Evolutionary conservation across 2,113 vertebrate species (phyloP), one percentile per base, ranked within the genome.

Genomic region (Holacanthus passer): DNA sequence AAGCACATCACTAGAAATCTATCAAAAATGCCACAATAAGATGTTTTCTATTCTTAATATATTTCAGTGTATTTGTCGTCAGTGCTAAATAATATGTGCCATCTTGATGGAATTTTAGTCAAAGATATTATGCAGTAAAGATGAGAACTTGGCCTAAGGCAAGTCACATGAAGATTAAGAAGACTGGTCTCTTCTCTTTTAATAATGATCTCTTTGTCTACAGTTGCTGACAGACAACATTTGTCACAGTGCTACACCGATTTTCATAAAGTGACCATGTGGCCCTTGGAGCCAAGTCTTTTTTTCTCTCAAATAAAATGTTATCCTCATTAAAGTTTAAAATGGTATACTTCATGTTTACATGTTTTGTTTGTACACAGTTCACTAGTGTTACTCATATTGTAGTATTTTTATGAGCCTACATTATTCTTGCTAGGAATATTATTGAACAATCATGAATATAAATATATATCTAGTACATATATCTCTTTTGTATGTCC

Each of bases 151-250:
- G 13, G 43, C 73, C 60, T 35, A 6, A 70, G 75, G 83, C 55
- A 56, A 76, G 68, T 93, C 92, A 93, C 83, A 87, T 88, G 92
- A 60, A 67, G 37, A 66, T 72, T 63, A 79, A 63, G 66, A 86
- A 76, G 62, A 22, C 22, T 16, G 2, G 3, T 50, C 0, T 55
- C 29, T 55, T 27, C 1, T 48, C 45, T 1, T 67, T 27, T 32
- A 31, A 85, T 67, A 90, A 71, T 24, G 37, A 60, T 14, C 8
- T 71, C 69, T 83, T 88, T 91, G 76, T 92, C n/a, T 39, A 0
- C 39, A 48, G 17, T n/a, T 53, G 11, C 11, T 20, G 27, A 59
- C n/a, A 4, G 17, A 64, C 31, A 39, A 20, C 1, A n/a, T 41
- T 35, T 39, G 2, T 58, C 43, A 75, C 72, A 84, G 22, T 79